phyloP scores from a whole-genome alignment of 2,888 invertebrate genomes.

The Philhelius pedissequus region DNA sequence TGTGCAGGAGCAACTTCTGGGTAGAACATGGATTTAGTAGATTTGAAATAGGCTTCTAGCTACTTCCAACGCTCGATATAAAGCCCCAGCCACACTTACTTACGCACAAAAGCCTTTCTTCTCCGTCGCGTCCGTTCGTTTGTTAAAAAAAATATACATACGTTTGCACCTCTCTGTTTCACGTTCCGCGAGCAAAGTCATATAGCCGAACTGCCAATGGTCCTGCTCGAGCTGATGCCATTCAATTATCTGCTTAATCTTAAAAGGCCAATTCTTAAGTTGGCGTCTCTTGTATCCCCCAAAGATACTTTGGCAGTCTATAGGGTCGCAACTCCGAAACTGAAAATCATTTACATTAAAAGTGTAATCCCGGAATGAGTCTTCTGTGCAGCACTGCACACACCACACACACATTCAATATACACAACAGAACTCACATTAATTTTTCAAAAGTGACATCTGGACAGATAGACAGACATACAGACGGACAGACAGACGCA shows the following conservation, averaged over 20 bases:
- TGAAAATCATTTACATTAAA: constrained; percentile 50
- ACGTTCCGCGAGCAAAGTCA: background rate
- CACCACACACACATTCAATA: background rate
- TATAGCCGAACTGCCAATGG: constrained; percentile 2
- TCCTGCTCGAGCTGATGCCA: constrained; percentile 41
- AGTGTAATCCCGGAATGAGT: constrained; percentile 61
- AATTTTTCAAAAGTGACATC: constrained; percentile 69
- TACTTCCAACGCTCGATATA: constrained; percentile 12
- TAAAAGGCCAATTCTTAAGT: constrained; percentile 61
- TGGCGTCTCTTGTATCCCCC: constrained; percentile 34
- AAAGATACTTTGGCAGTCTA: constrained; percentile 28
- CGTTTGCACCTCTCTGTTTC: constrained; percentile 42
- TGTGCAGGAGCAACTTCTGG: constrained; percentile 6
- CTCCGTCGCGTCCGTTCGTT: too few relatives aligned
- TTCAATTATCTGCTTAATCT: constrained; percentile 66
- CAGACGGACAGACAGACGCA: constrained; percentile 57
- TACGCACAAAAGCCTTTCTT: constrained; percentile 66
- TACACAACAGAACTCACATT: constrained; percentile 52
- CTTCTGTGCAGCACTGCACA: background rate
- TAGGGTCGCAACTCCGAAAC: background rate
- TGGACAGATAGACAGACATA: constrained; percentile 66
- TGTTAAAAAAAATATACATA: background rate
- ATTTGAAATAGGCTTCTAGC: constrained; percentile 6
- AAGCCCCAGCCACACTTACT: constrained; percentile 45
- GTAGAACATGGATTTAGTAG: background rate